Conservation (phyloP, 2,113 vertebrate genomes). For the Daphoenositta chrysoptera region DNA sequence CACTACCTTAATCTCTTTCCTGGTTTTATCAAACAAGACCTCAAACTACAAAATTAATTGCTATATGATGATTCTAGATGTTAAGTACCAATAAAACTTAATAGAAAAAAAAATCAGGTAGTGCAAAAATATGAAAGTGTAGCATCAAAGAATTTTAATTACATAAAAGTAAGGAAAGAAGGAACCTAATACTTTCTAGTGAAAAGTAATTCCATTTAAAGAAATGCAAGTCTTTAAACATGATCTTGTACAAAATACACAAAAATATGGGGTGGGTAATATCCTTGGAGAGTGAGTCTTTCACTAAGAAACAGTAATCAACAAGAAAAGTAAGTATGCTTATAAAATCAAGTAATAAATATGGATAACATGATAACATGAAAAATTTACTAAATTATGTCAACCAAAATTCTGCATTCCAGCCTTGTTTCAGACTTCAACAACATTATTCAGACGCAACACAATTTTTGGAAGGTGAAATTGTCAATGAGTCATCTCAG, state of each 20-base stretch:
- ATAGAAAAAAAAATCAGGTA: neutral
- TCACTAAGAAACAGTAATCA: neutral
- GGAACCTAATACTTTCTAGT: neutral
- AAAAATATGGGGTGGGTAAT: neutral
- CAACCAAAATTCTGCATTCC: neutral
- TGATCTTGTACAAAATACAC: neutral
- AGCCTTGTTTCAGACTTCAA: neutral
- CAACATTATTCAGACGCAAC: neutral
- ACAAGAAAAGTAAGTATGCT: neutral
- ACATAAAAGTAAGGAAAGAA: neutral
- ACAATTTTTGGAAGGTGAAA: neutral
- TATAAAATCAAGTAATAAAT: neutral
- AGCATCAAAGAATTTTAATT: neutral
- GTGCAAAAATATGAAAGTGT: neutral
- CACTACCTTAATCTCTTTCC: neutral
- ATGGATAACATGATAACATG: neutral
- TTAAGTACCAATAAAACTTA: neutral
- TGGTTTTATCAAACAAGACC: neutral
- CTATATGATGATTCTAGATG: neutral
- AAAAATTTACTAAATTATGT: neutral
- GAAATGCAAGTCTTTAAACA: neutral
- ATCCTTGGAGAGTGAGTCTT: neutral
- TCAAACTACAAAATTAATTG: neutral
- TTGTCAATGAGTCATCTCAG: neutral
- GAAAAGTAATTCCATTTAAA: neutral